Conservation (phyloP, 2,888 invertebrate species). For the Lasioglossum lativentre region DNA sequence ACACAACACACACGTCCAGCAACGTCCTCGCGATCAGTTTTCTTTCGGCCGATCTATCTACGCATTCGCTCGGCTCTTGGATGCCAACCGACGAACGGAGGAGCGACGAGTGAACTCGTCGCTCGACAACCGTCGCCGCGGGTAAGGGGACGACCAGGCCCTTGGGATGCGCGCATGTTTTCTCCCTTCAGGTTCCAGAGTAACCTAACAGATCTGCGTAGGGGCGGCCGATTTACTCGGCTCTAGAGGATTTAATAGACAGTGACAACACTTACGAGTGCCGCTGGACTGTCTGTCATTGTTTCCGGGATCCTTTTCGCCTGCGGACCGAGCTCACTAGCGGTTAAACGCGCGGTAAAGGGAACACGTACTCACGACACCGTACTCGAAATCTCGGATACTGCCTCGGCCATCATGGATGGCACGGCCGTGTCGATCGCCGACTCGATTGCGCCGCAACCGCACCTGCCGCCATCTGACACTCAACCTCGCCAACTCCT, state of each 20-base stretch:
- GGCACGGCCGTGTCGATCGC: constrained; percentile 60
- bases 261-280: constrained; percentile 77
- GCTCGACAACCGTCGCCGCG: background rate
- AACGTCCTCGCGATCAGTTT: constrained; percentile 31
- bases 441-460: constrained; percentile 53
- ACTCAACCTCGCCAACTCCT: background rate
- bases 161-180: constrained; percentile 34
- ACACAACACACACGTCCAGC: constrained; percentile 54
- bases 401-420: constrained; percentile 71
- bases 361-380: constrained; percentile 67
- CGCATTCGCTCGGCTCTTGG: constrained; percentile 11
- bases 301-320: constrained; percentile 54
- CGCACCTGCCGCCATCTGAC: constrained; percentile 56
- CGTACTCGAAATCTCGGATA: constrained; percentile 67
- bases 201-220: constrained; percentile 49
- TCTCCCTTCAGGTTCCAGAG: constrained; percentile 20
- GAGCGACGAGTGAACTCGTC: background rate
- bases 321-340: constrained; percentile 40
- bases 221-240: constrained; percentile 40
- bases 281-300: constrained; percentile 74
- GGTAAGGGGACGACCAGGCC: background rate
- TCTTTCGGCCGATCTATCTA: constrained; percentile 23
- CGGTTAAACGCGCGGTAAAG: constrained; percentile 59
- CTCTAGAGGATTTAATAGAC: constrained; percentile 54
- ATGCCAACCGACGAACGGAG: background rate